Conservation (phyloP, 2,797 vertebrate genomes). For the Ctenosaura bakeri region DNA sequence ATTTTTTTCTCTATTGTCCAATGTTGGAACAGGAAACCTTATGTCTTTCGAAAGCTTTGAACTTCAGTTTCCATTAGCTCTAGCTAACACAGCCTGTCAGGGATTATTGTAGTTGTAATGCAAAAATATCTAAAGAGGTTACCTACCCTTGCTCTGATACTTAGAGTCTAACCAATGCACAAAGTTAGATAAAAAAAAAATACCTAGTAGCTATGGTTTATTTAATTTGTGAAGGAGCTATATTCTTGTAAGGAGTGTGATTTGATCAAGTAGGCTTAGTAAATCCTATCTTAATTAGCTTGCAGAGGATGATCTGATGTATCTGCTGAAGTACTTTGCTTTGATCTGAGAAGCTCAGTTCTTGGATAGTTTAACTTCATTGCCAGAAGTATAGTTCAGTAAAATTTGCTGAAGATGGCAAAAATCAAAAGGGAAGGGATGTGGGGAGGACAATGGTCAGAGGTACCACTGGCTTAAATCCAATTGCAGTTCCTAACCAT, state of each 20-base stretch:
- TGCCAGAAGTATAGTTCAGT: not conserved
- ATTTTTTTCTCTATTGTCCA: not conserved
- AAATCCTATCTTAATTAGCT: not conserved
- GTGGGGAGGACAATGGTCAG: not conserved
- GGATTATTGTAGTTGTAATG: too few relatives aligned
- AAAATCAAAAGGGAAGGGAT: not conserved
- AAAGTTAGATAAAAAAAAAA: not conserved
- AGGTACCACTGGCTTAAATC: not conserved
- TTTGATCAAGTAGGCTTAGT: not conserved
- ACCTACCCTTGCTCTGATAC: not conserved
- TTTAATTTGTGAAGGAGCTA: not conserved
- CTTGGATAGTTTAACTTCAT: not conserved
- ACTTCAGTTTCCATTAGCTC: too few relatives aligned
- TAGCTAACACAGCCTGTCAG: too few relatives aligned
- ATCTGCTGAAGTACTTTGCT: not conserved
- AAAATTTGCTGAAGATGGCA: not conserved
- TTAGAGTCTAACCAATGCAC: not conserved
- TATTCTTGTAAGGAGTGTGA: not conserved
- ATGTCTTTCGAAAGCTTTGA: too few relatives aligned
- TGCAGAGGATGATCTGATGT: not conserved
- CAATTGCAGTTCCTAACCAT: too few relatives aligned
- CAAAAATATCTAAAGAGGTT: not conserved
- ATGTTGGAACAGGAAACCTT: not conserved
- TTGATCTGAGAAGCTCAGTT: not conserved
- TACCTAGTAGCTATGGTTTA: not conserved